Base-by-base conservation (phyloP, 1,140 invertebrate species). In the Parapsyche elsis region DNA sequence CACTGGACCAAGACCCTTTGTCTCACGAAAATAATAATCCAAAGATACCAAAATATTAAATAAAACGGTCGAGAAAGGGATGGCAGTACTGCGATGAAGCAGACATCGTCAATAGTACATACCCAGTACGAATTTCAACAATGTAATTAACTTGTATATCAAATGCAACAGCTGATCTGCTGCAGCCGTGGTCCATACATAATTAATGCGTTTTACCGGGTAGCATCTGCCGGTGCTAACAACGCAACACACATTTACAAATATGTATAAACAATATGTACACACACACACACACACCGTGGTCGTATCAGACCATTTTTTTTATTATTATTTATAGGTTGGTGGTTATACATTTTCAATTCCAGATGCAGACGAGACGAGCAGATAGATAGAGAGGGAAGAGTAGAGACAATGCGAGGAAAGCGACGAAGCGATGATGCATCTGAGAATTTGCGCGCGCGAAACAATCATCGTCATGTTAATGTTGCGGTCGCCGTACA, bases 161-260 rank as follows among this genome's bases (percentile, higher is more conserved):
- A n/a, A n/a, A n/a, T 10, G 59, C 5, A 73, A 73, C 71, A 73
- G 71, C 71, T 73, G 71, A 73, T 73, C 71, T 38, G 38, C 38
- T 73, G 30, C 71, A 73, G 67, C 61, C 19, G 24, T 38, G 71
- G 71, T 73, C 71, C 71, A 73, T 73, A 46, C 45, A 73, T 73
- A 73, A 73, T 73, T 73, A 73, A 73, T 73, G 71, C 21, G 9
- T 73, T 67, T 49, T 24, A 73, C 71, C 45, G 44, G 71, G 45
- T n/a, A 45, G 46, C 71, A 73, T 73, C 71, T 73, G 71, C 71
- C 71, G 24, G 30, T 16, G 9, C 30, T 10, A 61, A 9, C 7
- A 21, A 24, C 23, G 24, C 64, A 67, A 53, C 49, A 53, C 49
- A 53, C 49, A 1, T 16, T 14, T 4, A 53, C 49, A 5, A 53